Conservation (phyloP, 2,113 vertebrate species). For the Embiotoca jacksoni region DNA sequence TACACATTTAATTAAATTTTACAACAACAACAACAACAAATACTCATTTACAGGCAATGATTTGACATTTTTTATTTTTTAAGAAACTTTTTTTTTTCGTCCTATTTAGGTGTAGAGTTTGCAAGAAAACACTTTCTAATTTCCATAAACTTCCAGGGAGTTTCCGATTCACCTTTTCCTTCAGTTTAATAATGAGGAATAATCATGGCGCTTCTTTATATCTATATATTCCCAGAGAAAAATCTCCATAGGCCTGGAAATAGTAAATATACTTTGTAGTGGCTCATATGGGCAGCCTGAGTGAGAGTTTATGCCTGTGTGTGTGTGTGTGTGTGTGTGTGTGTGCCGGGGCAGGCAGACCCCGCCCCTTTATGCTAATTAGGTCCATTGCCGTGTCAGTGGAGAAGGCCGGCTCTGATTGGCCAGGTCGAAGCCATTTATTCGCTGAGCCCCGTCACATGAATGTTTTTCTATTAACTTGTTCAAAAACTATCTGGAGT, state of each 20-base stretch:
- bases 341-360: conserved; percentile 70
- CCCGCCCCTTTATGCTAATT: conserved; percentile 95
- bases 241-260: conserved; percentile 86
- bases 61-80: background rate
- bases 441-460: conserved; percentile 99
- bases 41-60: background rate
- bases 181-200: background rate
- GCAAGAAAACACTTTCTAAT: background rate
- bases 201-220: background rate
- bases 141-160: background rate
- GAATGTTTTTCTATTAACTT: conserved; percentile 99
- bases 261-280: conserved; percentile 86
- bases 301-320: conserved; percentile 35
- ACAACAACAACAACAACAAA: background rate
- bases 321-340: conserved; percentile 40
- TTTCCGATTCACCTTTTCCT: background rate
- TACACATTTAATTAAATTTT: no score
- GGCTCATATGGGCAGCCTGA: conserved; percentile 83
- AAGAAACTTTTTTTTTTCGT: background rate
- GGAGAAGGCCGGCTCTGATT: conserved; percentile 92
- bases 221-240: conserved; percentile 73
- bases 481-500: conserved; percentile 99
- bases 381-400: conserved; percentile 74
- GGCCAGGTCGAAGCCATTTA: conserved; percentile 95
- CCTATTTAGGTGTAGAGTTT: background rate